Evolutionary conservation across 1,140 invertebrate genomes (phyloP), one percentile per base, ranked within the genome.

Genomic region (Nasonia longicornis): DNA sequence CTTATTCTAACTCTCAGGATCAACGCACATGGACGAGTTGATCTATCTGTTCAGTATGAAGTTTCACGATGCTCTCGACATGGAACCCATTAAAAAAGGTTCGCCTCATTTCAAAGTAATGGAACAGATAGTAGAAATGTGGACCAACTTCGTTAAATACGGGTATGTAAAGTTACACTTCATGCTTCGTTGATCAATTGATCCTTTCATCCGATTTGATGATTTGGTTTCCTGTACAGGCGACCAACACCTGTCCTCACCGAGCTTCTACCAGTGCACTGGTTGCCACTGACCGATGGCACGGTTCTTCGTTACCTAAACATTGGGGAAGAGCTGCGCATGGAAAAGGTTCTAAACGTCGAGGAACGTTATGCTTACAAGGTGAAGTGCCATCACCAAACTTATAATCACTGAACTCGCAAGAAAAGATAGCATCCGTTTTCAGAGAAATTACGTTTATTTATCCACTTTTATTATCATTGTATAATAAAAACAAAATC

Each of bases 81-180:
- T 77, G 0, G 8, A 78, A 69, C 35, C 11, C 35, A 2, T 42
- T 42, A 8, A 77, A 48, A 20, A 29, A 0, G 76, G 71, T n/a
- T 75, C 77, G 0, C 75, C 77, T 0, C 81, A 83, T 1, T 70
- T 80, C 16, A 83, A 69, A 74, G 63, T 88, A 3, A 83, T 82
- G 10, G 75, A 88, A 64, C 83, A 82, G 42, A 84, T 92, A 22
- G 86, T 85, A 22, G 82, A 83, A 77, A 52, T 83, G 71, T 83
- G 82, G 89, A 88, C 86, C 0, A 88, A 89, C 80, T 91, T 91
- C 84, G 89, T 88, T 3, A 90, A 87, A 84, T 86, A 85, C 77
- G 88, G 87, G 87, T 86, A 83, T 79, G 71, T 82, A 48, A 20
- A 69, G 8, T 42, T 42, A 42, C 38, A 42, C 10, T 42, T 42